Evolutionary conservation across 2,888 invertebrate genomes (phyloP), one percentile per base, ranked within the genome.

Genomic region (Mesoligia furuncula): DNA sequence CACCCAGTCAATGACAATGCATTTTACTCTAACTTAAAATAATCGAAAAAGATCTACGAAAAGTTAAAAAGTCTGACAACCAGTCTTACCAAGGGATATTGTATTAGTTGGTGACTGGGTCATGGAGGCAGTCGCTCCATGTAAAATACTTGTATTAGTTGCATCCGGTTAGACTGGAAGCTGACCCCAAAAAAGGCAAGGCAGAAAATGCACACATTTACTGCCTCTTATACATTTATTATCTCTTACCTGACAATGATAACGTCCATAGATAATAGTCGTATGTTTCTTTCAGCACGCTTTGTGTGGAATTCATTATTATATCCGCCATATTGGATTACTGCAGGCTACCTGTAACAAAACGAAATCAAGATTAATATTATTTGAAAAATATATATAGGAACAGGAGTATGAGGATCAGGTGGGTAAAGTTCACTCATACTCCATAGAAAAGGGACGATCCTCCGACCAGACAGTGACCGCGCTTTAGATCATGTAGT

Each of bases 231-330:
- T n/a, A n/a, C n/a, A n/a, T n/a, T n/a, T n/a, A n/a, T n/a, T 11
- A 1, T 67, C 0, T 64, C 93, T 96, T 95, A 98, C 98, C 98
- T 94, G 98, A 98, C 79, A 98, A 95, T 79, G 98, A 98, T 86
- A 98, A 93, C 1, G 98, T 98, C 98, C 98, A 98, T 87, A 98
- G 92, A 91, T 98, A 98, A 92, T 98, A 98, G 85, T 98, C 97
- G 90, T 98, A 98, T 0, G 97, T 97, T 65, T 95, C 95, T 87
- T 96, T 95, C 59, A 97, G 88, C 59, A 97, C 95, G 76, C 93
- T 95, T 87, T 97, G 96, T 64, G 97, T 97, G 13, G 97, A 96
- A 93, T 97, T 97, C 67, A 97, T 92, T 90, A 97, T 84, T 17
- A 91, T 83, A 65, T 93, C 92, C 85, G 96, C 94, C 96, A 96